Conservation (phyloP, 2,797 vertebrate species). For the Discoglossus pictus region DNA sequence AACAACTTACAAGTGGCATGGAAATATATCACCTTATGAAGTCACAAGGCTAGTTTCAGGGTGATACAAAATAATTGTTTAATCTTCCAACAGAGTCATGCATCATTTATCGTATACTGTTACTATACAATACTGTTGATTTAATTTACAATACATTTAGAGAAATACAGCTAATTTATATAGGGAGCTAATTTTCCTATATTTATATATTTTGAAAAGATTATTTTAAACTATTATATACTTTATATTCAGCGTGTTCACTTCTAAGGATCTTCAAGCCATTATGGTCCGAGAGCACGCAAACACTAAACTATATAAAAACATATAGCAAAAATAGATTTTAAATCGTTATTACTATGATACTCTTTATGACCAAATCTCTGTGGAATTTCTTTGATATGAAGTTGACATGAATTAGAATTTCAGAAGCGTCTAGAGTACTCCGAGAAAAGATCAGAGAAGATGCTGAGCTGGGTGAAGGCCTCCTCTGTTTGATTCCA, state of each 20-base stretch:
- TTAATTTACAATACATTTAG: too few relatives aligned
- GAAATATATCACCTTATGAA: too few relatives aligned
- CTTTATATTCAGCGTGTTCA: conserved; percentile 28
- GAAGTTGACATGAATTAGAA: conserved; percentile 85
- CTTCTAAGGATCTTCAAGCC: conserved; percentile 34
- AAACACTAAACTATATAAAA: conserved; percentile 54
- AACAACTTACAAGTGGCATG: too few relatives aligned
- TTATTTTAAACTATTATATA: too few relatives aligned
- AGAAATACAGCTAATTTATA: too few relatives aligned
- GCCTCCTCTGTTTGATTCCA: conserved; percentile 74
- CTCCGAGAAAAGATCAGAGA: conserved; percentile 77
- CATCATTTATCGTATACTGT: too few relatives aligned
- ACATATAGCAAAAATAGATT: conserved; percentile 65
- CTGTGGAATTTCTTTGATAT: conserved; percentile 85
- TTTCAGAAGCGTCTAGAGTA: conserved; percentile 73
- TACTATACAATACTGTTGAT: too few relatives aligned
- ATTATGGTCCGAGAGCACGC: conserved; percentile 37
- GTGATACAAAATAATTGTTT: neutral
- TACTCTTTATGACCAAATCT: conserved; percentile 71
- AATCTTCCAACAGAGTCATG: neutral
- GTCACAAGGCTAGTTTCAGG: too few relatives aligned
- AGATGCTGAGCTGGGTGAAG: conserved; percentile 66
- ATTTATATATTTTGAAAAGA: too few relatives aligned
- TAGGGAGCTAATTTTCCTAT: too few relatives aligned
- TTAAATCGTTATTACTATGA: conserved; percentile 66